Base-by-base conservation (phyloP, 2,797 vertebrate genomes). In the Falco rusticolus region DNA sequence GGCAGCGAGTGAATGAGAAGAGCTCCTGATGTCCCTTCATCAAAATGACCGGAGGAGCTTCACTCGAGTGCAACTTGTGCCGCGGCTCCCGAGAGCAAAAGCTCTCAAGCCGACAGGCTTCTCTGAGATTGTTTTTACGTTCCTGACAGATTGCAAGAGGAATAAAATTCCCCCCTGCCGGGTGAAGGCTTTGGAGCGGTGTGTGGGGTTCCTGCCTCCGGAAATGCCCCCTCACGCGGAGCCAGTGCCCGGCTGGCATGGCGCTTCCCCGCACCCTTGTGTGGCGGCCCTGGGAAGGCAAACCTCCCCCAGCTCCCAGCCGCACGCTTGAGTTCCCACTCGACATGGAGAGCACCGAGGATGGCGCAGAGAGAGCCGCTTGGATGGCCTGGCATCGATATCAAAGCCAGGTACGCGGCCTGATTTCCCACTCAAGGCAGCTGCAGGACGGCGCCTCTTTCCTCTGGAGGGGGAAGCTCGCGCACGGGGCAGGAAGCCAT, bases 241-340 rank as follows among this genome's bases (percentile, higher is more conserved):
- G 47, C 37, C 2, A 5, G 41, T 25, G 24, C 39, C 29, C 31
- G 2, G 70, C 71, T 29, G 60, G 16, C 5, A 6, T 7, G 28
- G n/a, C 37, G n/a, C 0, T 0, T 89, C 66, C 66, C 43, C 0
- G 0, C 1, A 2, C 33, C 75, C 71, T 54, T 20, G 29, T 24
- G 31, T 74, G 3, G 0, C 3, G 15, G 33, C 50, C 64, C 81
- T 78, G 93, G 76, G 79, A 85, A 89, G 76, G 57, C 87, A 87
- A 93, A 77, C 50, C 54, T 79, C 72, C n/a, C 15, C 16, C 69
- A 37, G 68, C 79, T 87, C 91, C 78, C 78, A 76, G 0, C 3
- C 9, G 57, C 6, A 0, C 2, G 5, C 50, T 65, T 0, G 1
- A 80, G 85, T 2, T 39, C 48, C 69, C 68, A 64, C 72, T 88